A percentile compares a stretch with the other conserved stretches of the same genome.
Evolutionary conservation across 1,140 invertebrate species (phyloP).

Genomic region (Lepidostoma basale): DNA sequence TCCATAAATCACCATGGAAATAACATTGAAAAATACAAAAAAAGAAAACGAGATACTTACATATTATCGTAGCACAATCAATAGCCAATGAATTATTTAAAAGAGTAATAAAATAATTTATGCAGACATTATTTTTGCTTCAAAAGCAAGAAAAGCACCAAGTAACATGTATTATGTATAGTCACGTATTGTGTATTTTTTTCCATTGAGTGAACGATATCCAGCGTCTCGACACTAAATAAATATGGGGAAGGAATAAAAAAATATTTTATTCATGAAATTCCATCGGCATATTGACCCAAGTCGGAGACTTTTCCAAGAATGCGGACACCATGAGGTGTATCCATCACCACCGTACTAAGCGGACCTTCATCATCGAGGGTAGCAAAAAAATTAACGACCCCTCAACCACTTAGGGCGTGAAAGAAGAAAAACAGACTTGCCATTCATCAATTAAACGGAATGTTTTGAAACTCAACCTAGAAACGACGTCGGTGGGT

Average conservation of each 20-base stretch:
- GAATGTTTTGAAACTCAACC: background rate
- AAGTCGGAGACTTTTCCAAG: conserved; percentile 27
- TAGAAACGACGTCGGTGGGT: too few relatives aligned
- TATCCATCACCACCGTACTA: conserved; percentile 13
- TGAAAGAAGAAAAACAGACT: background rate
- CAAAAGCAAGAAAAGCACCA: too few relatives aligned
- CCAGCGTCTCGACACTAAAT: conserved; percentile 2
- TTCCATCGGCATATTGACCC: conserved; percentile 30
- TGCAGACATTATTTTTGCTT: too few relatives aligned
- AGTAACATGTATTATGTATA: too few relatives aligned
- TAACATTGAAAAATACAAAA: too few relatives aligned
- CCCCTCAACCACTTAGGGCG: background rate
- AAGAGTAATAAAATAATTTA: too few relatives aligned
- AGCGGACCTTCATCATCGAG: background rate
- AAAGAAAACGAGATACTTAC: too few relatives aligned
- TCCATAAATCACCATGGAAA: too few relatives aligned
- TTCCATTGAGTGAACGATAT: background rate
- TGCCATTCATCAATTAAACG: conserved; percentile 1
- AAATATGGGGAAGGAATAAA: conserved; percentile 17
- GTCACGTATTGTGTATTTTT: background rate
- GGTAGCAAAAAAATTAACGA: background rate
- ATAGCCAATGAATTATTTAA: too few relatives aligned
- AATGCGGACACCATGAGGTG: conserved; percentile 15
- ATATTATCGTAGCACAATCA: too few relatives aligned
- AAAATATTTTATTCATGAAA: conserved; percentile 35